Conservation (phyloP, 2,888 invertebrate species). For the Agrotis puta region DNA sequence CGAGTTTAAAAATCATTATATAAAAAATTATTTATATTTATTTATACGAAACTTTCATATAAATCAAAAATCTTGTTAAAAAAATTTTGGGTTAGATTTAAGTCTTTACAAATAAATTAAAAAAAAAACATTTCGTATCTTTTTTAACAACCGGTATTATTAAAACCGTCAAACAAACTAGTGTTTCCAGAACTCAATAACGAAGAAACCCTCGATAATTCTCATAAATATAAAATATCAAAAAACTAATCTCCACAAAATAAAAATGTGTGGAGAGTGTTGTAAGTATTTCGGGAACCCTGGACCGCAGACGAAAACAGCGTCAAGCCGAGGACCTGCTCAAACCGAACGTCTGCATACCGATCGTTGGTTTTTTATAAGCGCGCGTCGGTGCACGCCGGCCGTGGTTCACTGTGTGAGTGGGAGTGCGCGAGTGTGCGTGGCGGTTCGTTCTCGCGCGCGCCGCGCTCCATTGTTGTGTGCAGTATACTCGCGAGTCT, state of each 20-base stretch:
- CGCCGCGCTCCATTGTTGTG: constrained; percentile 84
- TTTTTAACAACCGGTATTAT: too few species aligned
- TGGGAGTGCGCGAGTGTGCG: constrained; percentile 76
- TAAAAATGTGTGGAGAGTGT: constrained; percentile 72
- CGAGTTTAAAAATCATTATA: too few species aligned
- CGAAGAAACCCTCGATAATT: background rate
- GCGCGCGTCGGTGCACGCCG: constrained; percentile 83
- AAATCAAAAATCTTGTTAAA: too few species aligned
- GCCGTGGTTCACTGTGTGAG: constrained; percentile 76
- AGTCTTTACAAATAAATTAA: too few species aligned
- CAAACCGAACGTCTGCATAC: constrained; percentile 91
- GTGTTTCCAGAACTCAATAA: background rate
- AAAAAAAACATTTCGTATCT: too few species aligned
- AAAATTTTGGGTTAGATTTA: too few species aligned
- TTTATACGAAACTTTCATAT: background rate
- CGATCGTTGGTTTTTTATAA: constrained; percentile 91
- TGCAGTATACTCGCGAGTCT: constrained; percentile 87
- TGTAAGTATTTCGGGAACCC: constrained; percentile 81
- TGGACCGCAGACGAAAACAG: constrained; percentile 90
- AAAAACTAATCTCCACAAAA: constrained; percentile 16
- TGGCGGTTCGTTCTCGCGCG: constrained; percentile 83
- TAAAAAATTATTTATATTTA: too few species aligned
- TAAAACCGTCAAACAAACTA: background rate
- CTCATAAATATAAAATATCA: background rate
- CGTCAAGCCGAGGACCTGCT: constrained; percentile 90